phyloP scores from a whole-genome alignment of 2,888 invertebrate genomes.

The Calameuta pallipes region DNA sequence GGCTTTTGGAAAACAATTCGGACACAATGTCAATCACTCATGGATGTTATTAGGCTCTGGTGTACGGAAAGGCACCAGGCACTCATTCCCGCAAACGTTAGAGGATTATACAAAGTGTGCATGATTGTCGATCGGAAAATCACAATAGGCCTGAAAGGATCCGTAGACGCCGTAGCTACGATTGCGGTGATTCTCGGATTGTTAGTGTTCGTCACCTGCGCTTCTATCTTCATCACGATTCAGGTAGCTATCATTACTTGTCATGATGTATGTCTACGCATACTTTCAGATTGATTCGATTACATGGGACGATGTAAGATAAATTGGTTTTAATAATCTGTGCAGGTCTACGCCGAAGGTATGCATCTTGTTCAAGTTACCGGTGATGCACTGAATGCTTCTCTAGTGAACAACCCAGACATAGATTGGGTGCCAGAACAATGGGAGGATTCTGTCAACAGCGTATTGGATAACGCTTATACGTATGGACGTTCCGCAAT shows the following conservation, averaged over 20 bases:
- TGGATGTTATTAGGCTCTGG: constrained; percentile 70
- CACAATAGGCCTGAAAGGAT: constrained; percentile 76
- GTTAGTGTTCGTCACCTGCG: constrained; percentile 80
- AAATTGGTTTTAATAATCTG: too few relatives aligned
- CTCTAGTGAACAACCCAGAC: constrained; percentile 90
- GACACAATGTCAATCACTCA: constrained; percentile 60
- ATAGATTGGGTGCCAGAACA: constrained; percentile 81
- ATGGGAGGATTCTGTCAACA: constrained; percentile 87
- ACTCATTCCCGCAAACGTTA: constrained; percentile 80
- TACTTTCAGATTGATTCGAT: too few relatives aligned
- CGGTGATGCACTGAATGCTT: constrained; percentile 88
- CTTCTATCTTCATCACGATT: constrained; percentile 84
- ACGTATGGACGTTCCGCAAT: constrained; percentile 92
- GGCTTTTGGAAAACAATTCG: constrained; percentile 65
- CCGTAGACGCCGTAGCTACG: constrained; percentile 88
- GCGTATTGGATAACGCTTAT: constrained; percentile 92
- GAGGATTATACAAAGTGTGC: constrained; percentile 79
- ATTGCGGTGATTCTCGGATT: constrained; percentile 88
- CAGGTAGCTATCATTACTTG: constrained; percentile 68
- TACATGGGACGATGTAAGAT: too few relatives aligned
- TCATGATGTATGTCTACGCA: too few relatives aligned
- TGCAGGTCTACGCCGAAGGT: constrained; percentile 92
- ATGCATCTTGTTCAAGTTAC: constrained; percentile 91
- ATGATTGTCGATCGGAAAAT: constrained; percentile 74
- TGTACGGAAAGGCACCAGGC: constrained; percentile 76